These are phyloP conservation scores for Watsonalla cultraria DNA, from an alignment of 2,888 invertebrate genomes.

Conservation along the genomic window DNA sequence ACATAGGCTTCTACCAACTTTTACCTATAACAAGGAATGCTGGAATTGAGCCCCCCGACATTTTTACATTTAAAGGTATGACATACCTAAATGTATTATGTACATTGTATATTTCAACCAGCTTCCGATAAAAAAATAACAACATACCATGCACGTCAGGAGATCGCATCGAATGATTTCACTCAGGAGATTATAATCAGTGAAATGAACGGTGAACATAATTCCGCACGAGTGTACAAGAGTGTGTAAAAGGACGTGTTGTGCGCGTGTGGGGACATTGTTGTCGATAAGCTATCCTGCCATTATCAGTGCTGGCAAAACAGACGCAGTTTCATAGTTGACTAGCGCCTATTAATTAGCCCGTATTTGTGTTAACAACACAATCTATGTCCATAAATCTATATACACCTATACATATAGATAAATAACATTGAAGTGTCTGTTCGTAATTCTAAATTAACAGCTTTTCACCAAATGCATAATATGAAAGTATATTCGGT, in stretches of 20 bases:
- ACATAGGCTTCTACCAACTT: too few species aligned
- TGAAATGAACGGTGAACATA: slow-evolving; percentile 15
- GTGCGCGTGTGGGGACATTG: slow-evolving; percentile 11
- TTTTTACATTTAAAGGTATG: too few species aligned
- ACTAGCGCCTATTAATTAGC: slow-evolving; percentile 31
- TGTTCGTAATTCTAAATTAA: too few species aligned
- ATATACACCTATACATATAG: too few species aligned
- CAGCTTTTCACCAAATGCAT: too few species aligned
- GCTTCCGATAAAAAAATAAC: background rate
- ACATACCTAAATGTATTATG: too few species aligned
- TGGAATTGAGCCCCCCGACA: too few species aligned
- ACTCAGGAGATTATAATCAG: slow-evolving; percentile 21
- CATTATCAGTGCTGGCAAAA: slow-evolving; percentile 9
- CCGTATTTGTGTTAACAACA: slow-evolving; percentile 4
- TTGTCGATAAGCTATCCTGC: background rate
- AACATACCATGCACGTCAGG: background rate
- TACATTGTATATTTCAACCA: too few species aligned
- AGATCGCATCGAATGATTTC: slow-evolving; percentile 6
- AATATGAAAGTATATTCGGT: too few species aligned
- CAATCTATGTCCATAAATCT: too few species aligned
- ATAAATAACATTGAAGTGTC: too few species aligned
- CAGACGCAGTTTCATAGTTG: slow-evolving; percentile 19
- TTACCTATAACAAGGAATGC: too few species aligned
- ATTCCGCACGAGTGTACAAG: slow-evolving; percentile 11
- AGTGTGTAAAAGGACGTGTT: slow-evolving; percentile 33